phyloP scores from a whole-genome alignment of 92 coral and sea anemone genomes.

The Porites cylindrica region DNA sequence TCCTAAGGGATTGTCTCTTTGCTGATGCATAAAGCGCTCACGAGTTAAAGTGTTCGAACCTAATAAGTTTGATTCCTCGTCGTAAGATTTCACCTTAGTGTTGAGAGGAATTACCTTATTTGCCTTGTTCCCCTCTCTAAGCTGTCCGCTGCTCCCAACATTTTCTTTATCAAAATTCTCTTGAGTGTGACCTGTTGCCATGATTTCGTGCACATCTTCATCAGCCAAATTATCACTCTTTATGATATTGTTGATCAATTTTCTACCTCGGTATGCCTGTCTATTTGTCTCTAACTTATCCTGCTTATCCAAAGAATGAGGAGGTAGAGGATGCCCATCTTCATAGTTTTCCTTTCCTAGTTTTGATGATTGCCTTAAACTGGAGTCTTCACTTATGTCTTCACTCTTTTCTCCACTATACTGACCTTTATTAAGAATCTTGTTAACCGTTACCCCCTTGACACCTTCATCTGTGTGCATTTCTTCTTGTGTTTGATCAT shows the following conservation, averaged over 20 bases:
- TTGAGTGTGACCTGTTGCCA: slow-evolving; percentile 15
- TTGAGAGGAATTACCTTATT: background rate
- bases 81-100: slow-evolving; percentile 4
- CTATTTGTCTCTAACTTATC: background rate
- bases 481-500: slow-evolving; percentile 9
- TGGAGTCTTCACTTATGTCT: background rate
- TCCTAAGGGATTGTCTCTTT: background rate
- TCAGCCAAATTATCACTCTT: background rate
- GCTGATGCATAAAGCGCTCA: background rate
- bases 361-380: background rate
- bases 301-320: slow-evolving; percentile 1
- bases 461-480: slow-evolving; percentile 24
- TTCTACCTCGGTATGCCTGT: background rate
- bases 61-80: slow-evolving; percentile 35
- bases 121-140: background rate
- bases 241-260: background rate
- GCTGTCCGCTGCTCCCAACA: background rate
- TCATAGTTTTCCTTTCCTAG: background rate
- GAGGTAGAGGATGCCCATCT: background rate
- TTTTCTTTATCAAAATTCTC: background rate
- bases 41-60: background rate
- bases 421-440: background rate
- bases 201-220: slow-evolving; percentile 17
- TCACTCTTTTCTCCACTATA: background rate
- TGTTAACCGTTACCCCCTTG: background rate